Percentiles rank a stretch among this genome's conserved stretches.
Conservation (phyloP, 2,797 vertebrate genomes). For the Aselliscus stoliczkanus region DNA sequence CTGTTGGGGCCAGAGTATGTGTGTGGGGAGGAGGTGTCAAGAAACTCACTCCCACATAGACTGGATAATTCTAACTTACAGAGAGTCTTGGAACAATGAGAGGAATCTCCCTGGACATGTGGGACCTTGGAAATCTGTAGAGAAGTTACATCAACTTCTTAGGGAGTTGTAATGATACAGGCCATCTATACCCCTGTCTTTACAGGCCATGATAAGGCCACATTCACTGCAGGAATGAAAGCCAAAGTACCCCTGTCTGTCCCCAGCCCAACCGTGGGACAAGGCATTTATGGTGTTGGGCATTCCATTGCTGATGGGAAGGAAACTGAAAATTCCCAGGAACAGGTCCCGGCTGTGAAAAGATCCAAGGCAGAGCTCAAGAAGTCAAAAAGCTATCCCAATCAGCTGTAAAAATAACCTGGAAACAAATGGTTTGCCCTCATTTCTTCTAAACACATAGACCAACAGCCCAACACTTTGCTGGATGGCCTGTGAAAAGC, state of each 20-base stretch:
- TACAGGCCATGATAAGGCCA: background rate
- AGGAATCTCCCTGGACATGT: background rate
- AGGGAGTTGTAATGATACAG: background rate
- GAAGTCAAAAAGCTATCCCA: background rate
- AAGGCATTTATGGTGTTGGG: background rate
- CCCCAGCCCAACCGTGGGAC: background rate
- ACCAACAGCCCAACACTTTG: background rate
- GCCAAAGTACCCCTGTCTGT: background rate
- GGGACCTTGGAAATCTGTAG: background rate
- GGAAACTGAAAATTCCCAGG: background rate
- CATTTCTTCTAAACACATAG: background rate
- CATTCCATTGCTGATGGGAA: background rate
- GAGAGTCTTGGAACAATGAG: background rate
- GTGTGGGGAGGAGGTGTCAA: background rate
- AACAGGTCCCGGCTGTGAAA: background rate
- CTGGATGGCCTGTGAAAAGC: background rate
- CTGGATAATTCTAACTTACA: background rate
- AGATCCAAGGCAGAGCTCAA: background rate
- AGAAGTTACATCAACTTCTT: background rate
- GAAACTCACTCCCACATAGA: background rate
- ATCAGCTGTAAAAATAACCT: background rate
- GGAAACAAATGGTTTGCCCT: background rate
- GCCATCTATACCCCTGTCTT: background rate
- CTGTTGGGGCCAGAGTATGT: too few species aligned
- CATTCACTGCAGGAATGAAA: background rate